Base-by-base conservation (phyloP, 2,113 vertebrate species). In the Tor tambroides region DNA sequence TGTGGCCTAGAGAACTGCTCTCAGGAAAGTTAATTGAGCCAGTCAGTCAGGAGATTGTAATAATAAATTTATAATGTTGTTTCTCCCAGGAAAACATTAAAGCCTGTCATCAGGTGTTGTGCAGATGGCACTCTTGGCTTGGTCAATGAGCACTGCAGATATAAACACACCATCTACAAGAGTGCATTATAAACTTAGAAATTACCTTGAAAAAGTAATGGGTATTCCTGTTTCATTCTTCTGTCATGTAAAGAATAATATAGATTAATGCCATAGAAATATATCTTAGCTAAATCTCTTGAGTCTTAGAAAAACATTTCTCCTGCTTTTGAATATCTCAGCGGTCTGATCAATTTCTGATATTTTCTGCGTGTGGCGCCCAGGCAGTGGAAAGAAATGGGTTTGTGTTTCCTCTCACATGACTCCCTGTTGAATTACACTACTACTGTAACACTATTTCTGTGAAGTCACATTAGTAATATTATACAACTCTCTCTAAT, bases 261-360 rank as follows among this genome's bases (percentile, higher is more conserved):
- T 77, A 82, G 65, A 69, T 28, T 28, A 59, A 46, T 83, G 5
- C 32, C 21, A 26, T 43, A 56, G 28, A 30, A 76, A 83, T 26
- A 8, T 61, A 59, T 38, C 43, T 32, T 85, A 28, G 38, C n/a
- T 59, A 78, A 78, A 83, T 71, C 61, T 59, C 32, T 78, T 54
- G 30, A 81, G 61, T 56, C 75, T 80, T 17, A 61, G 5, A 49
- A 6, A 81, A 84, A 87, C 54, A 41, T 72, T 41, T 32, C 21
- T 19, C 63, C 56, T 72, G 74, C 49, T 86, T 84, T 76, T 76
- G 85, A 69, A 83, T 85, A 77, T 71, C 69, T 67, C n/a, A 17
- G 72, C 56, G 56, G 71, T 43, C 23, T 78, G 23, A 69, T 56
- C 65, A 35, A 19, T 54, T 23, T 61, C 26, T 83, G 9, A 30